Conservation (phyloP, 2,113 vertebrate genomes). For the Scopus umbretta region DNA sequence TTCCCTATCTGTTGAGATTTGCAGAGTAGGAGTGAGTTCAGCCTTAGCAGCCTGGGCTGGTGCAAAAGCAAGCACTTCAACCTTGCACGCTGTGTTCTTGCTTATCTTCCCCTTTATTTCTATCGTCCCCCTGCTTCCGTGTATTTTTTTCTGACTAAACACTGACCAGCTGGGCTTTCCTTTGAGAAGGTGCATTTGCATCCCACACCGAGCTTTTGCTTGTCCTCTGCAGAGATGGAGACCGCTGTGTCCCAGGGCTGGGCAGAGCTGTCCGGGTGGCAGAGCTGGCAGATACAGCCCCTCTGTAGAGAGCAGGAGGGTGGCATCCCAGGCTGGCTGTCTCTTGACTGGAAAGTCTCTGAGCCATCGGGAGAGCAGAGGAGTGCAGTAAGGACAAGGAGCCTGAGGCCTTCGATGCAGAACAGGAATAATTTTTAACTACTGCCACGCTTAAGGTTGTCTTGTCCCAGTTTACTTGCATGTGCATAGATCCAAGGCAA, state of each 20-base stretch:
- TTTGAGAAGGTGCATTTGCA: neutral
- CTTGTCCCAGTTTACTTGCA: neutral
- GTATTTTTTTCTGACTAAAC: neutral
- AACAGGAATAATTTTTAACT: neutral
- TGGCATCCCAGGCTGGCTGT: neutral
- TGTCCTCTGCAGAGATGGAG: neutral
- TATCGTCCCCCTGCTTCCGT: neutral
- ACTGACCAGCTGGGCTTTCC: neutral
- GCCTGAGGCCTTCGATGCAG: neutral
- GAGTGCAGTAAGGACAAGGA: neutral
- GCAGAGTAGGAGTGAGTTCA: neutral
- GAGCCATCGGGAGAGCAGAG: neutral
- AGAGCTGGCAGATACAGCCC: neutral
- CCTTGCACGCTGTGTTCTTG: neutral
- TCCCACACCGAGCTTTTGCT: neutral
- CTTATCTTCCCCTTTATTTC: neutral
- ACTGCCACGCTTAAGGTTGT: neutral
- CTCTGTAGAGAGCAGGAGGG: neutral
- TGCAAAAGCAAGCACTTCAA: neutral
- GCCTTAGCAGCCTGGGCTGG: neutral
- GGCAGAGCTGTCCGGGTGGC: neutral
- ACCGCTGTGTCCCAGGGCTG: neutral
- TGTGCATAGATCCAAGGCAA: accelerated
- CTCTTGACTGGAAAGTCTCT: constrained; percentile 30
- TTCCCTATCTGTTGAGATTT: neutral